phyloP scores from a whole-genome alignment of 2,113 vertebrate species.

The Chaetops frenatus region DNA sequence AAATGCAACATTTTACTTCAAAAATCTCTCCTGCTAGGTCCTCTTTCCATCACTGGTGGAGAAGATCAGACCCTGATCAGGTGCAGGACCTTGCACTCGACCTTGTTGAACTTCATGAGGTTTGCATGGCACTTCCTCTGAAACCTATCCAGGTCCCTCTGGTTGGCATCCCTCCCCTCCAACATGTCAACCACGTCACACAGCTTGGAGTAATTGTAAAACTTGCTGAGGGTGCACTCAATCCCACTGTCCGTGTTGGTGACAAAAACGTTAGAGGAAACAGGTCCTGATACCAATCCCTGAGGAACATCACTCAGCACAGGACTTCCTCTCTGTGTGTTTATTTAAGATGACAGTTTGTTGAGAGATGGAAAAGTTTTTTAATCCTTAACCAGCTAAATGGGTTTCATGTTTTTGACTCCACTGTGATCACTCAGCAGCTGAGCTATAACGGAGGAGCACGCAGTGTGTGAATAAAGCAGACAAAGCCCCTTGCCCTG shows the following conservation, averaged over 20 bases:
- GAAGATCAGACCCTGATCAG: background rate
- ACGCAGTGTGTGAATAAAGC: rapidly evolving
- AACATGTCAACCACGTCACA: no score
- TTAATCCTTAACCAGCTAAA: background rate
- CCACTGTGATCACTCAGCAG: rapidly evolving
- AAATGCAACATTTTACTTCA: background rate
- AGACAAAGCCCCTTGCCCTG: background rate
- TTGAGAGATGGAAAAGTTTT: background rate
- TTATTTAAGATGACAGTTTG: background rate
- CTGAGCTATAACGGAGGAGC: background rate
- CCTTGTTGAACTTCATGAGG: background rate
- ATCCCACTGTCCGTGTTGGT: background rate
- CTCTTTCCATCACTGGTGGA: background rate
- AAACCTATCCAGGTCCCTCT: background rate
- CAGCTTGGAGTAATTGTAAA: background rate
- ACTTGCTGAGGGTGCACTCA: background rate
- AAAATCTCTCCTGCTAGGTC: background rate
- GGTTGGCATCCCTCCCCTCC: background rate
- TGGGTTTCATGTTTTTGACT: background rate
- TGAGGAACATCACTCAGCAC: background rate
- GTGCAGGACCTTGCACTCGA: background rate
- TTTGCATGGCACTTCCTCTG: background rate
- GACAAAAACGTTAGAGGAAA: background rate
- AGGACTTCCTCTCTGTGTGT: background rate
- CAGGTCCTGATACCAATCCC: background rate